phyloP scores from a whole-genome alignment of 2,888 invertebrate species.

The Hermodice carunculata region DNA sequence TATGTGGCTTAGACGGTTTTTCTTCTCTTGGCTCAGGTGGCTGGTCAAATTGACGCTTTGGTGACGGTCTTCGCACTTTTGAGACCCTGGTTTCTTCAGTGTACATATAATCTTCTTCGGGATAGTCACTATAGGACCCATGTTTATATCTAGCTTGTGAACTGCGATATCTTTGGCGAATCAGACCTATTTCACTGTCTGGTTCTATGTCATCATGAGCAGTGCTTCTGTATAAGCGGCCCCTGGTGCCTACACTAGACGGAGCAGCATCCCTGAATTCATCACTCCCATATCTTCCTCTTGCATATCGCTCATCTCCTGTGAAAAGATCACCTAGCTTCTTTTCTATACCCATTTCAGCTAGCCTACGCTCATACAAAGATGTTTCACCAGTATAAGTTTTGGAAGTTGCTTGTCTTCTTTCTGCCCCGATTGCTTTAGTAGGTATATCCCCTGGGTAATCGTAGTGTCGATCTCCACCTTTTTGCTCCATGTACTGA shows the following conservation, averaged over 20 bases:
- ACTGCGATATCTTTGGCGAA: too few species aligned
- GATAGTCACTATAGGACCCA: too few species aligned
- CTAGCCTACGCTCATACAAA: constrained; percentile 9
- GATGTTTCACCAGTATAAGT: constrained; percentile 15
- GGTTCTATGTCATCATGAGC: too few species aligned
- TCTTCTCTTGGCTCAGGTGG: background rate
- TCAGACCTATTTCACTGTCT: too few species aligned
- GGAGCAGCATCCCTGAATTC: background rate
- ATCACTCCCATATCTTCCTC: constrained; percentile 1
- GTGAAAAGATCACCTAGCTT: background rate
- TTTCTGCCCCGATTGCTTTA: background rate
- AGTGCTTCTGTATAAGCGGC: background rate
- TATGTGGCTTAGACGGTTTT: too few species aligned
- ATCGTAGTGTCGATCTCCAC: too few species aligned
- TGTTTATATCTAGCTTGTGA: too few species aligned
- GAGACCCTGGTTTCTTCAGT: background rate
- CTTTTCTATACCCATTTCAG: constrained; percentile 1
- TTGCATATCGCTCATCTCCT: background rate
- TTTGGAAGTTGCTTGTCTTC: background rate
- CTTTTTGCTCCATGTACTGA: background rate
- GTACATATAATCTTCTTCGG: constrained; percentile 6
- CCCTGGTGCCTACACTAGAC: background rate
- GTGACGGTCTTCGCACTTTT: background rate
- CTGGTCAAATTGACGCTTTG: background rate
- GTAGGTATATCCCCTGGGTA: background rate